Evolutionary conservation across 2,113 vertebrate genomes (phyloP), one percentile per base, ranked within the genome.

Genomic region (Holacanthus passer): DNA sequence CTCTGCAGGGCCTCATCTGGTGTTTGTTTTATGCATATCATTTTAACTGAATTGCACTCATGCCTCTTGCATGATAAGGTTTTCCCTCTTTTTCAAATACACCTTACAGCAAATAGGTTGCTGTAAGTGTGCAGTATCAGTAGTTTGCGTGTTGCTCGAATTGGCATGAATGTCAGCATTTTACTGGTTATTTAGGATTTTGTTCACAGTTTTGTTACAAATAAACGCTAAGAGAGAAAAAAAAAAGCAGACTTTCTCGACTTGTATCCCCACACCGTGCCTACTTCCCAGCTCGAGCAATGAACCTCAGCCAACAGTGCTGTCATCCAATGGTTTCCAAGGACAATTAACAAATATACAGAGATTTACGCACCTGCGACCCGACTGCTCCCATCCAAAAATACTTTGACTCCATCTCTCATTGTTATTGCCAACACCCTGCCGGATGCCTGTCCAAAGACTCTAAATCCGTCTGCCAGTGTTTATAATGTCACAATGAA

Each of bases 401-500:
- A 85, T 56, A 85, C 82, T 81, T 83, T 87, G 68, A 77, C 74
- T 81, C 81, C 66, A 71, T 79, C 48, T 88, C 87, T 81, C 74
- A 71, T 48, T 79, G 78, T 87, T 77, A 79, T 75, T 83, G 86
- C 87, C 91, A 89, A 72, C 70, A 24, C 63, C 78, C 74, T 80
- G 81, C 84, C 84, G 67, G 90, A 91, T 81, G 72, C 76, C 79
- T 81, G 87, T 85, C 83, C 86, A 90, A 87, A 79, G 52, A 35
- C 83, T 81, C 65, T 90, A 89, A 90, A 91, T 90, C 89, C 82
- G 77, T 55, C 56, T 68, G 59, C 82, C 71, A 32, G 73, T 92
- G 86, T 94, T 92, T 92, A 92, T 76, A 87, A 84, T 68, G 66
- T 91, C 84, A 86, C 75, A 62, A 55, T 70, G 60, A 82, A n/a